Evolutionary conservation across 1,140 invertebrate genomes (phyloP), one percentile per base, ranked within the genome.

Genomic region (Camponotus floridanus): DNA sequence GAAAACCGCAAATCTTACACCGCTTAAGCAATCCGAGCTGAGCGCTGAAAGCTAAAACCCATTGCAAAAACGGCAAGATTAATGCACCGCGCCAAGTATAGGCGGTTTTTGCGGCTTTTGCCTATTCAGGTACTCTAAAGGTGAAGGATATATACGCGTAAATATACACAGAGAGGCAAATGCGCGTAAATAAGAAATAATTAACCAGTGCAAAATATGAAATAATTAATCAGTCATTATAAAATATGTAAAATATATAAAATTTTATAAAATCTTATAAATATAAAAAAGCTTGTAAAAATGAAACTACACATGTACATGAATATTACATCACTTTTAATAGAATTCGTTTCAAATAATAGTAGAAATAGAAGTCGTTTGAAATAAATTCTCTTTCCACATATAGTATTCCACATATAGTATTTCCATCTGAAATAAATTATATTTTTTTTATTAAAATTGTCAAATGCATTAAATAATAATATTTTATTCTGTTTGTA

Each of bases 51-150:
- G 45, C 45, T 65, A 55, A 80, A 80, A 18, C 78, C n/a, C 39
- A 26, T 6, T 81, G 39, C n/a, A 81, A 73, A 81, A 81, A 67
- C 79, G 51, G 26, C 79, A 73, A 81, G 78, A 81, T 81, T 71
- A 71, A 81, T 81, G 79, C 39, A 81, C 51, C 18, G 1, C 51
- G 3, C 36, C 26, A 73, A 81, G 65, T 81, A 73, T 73, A 81
- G 51, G 67, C 51, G 67, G 51, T 81, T 81, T 81, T 81, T 81
- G 78, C 31, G 55, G 67, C 51, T 59, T 71, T 81, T 59, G 11
- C 26, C 51, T 73, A 59, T 59, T 26, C 15, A 36, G 51, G 26
- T 81, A 57, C 7, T 81, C 18, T 71, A 42, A 81, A 81, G 55
- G 67, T 45, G 36, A n/a, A 7, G 15, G 7, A 81, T 33, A 73